phyloP scores from a whole-genome alignment of 2,797 vertebrate species.

The Smutsia temminckii region DNA sequence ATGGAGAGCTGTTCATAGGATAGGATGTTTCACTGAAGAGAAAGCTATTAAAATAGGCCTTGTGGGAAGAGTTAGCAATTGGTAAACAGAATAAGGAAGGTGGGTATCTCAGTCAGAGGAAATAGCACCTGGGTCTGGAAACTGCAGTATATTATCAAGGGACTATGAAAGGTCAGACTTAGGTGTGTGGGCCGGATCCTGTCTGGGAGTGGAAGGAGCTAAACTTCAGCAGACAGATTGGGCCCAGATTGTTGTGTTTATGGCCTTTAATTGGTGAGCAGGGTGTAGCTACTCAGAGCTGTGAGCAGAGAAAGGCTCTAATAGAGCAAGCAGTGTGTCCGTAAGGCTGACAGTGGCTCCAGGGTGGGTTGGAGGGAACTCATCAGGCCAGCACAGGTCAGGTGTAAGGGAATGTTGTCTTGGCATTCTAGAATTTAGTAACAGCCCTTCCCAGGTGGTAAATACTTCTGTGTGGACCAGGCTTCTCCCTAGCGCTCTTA shows the following conservation, averaged over 20 bases:
- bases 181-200: background rate
- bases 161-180: background rate
- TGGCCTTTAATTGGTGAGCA: background rate
- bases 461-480: background rate
- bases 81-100: background rate
- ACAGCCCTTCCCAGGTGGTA: slow-evolving; percentile 10
- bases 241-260: background rate
- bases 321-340: background rate
- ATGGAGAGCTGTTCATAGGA: background rate
- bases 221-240: background rate
- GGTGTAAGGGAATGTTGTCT: background rate
- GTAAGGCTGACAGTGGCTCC: background rate
- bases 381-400: background rate
- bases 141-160: background rate
- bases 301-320: background rate
- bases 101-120: background rate
- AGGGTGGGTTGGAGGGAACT: background rate
- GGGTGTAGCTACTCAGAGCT: background rate
- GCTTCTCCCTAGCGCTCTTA: background rate
- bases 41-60: background rate
- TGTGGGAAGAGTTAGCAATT: background rate
- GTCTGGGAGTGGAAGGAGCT: background rate
- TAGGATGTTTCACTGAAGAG: background rate
- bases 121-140: background rate
- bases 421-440: background rate